Evolutionary conservation across 2,113 vertebrate genomes (phyloP), one percentile per base, ranked within the genome.

Genomic region (Micronisus gabar): DNA sequence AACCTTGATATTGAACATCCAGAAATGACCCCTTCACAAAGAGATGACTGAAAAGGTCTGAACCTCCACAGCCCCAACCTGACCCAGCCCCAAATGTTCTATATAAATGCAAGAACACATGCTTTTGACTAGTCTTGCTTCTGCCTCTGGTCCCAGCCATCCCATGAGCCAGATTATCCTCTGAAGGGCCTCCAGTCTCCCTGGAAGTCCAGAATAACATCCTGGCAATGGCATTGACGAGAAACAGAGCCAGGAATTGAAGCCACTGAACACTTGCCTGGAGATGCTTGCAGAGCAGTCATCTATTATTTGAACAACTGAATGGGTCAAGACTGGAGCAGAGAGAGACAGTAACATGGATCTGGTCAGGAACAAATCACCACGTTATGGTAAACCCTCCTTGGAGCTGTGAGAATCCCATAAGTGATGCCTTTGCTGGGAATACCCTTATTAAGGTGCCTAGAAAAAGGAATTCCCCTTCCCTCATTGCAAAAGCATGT

Each of bases 311-410:
- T 45, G 32, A 76, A 53, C 27, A 72, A 19, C 30, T 43, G 45
- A 63, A 32, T 34, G 26, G 27, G 16, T 43, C 55, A 56, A 52
- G 72, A 20, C 10, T 65, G 63, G 55, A 81, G 43, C 36, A 78
- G 23, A 50, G 47, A 68, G 47, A 62, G 4, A 45, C 41, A 72
- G 26, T 5, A 66, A 10, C 3, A 2, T 4, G 41, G 21, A 8
- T 40, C 62, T 67, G 41, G 34, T 38, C 40, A 71, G 45, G 55
- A 78, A 20, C 14, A 58, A 74, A 81, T 41, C 41, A n/a, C 7
- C 27, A 0, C 1, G 1, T 17, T 6, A 1, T 15, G 18, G 26
- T 10, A 67, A 67, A 21, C 4, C 13, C 34, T 48, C 36, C 53
- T 13, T 47, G 79, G 43, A 26, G 9, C 23, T 73, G 34, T 65